A percentile compares a stretch with the other conserved stretches of the same genome.
phyloP scores from a whole-genome alignment of 2,797 vertebrate genomes.

The Apogon hyalosoma region DNA sequence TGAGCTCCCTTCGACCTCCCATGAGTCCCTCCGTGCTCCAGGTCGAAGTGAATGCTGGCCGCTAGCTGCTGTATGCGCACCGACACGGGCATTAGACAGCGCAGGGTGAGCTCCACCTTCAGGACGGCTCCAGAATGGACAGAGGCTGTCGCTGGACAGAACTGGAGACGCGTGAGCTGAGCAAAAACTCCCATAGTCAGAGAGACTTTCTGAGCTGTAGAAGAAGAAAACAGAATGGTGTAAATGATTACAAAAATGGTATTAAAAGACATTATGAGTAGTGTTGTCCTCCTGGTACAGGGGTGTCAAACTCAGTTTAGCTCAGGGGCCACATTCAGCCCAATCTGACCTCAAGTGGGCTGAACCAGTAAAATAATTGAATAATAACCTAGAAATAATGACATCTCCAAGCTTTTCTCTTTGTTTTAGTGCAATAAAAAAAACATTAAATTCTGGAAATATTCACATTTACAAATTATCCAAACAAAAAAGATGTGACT shows the following conservation, averaged over 20 bases:
- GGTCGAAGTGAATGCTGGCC: slow-evolving; percentile 89
- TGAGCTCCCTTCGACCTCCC: slow-evolving; percentile 84
- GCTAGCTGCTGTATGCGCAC: slow-evolving; percentile 89
- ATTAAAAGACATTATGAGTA: too few species aligned
- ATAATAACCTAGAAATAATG: too few species aligned
- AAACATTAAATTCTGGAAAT: too few species aligned
- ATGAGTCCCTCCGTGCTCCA: slow-evolving; percentile 88
- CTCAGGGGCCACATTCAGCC: too few species aligned
- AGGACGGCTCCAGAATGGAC: slow-evolving; percentile 91
- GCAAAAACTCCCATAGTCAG: slow-evolving; percentile 91
- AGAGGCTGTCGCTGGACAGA: slow-evolving; percentile 88
- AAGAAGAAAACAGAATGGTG: not conserved
- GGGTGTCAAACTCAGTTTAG: too few species aligned
- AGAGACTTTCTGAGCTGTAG: slow-evolving; percentile 83
- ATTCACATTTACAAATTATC: too few species aligned
- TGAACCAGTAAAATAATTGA: too few species aligned
- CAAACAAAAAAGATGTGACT: too few species aligned
- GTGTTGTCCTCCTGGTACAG: too few species aligned
- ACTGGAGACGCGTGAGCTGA: slow-evolving; percentile 88
- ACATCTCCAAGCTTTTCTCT: too few species aligned
- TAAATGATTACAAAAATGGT: not conserved
- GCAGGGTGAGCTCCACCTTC: slow-evolving; percentile 89
- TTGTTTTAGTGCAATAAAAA: too few species aligned
- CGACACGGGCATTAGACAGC: slow-evolving; percentile 91
- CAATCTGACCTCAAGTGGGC: too few species aligned